phyloP scores from a whole-genome alignment of 2,113 vertebrate species.

The Mugil cephalus region DNA sequence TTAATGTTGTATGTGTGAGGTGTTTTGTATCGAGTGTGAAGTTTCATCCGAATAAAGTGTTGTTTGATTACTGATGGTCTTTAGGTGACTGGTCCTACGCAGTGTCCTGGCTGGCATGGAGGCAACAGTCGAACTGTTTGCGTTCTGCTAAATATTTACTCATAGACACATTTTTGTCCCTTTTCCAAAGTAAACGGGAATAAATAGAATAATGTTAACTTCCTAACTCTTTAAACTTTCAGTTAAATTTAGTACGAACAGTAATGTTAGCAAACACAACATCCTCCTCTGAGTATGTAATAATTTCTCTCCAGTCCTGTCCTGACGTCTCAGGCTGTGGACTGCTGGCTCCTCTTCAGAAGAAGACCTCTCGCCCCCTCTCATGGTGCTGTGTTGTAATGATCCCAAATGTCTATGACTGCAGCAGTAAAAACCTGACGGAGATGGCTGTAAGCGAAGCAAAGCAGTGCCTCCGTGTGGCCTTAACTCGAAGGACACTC shows the following conservation, averaged over 20 bases:
- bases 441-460: background rate
- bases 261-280: no score
- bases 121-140: background rate
- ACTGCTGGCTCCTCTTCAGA: background rate
- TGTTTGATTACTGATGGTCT: conserved; percentile 25
- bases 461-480: conserved; percentile 48
- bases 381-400: conserved; percentile 22
- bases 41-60: conserved; percentile 63
- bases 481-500: background rate
- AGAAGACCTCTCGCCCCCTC: conserved; percentile 58
- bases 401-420: background rate
- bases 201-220: no score
- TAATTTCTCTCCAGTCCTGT: no score
- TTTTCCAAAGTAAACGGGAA: no score
- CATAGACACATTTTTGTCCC: no score
- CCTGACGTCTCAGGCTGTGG: background rate
- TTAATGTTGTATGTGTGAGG: conserved; percentile 25
- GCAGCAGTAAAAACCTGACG: background rate
- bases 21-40: conserved; percentile 41
- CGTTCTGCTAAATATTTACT: background rate
- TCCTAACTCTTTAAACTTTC: no score
- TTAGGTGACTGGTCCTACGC: background rate
- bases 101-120: background rate
- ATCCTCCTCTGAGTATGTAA: no score
- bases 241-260: no score